A percentile compares a stretch with the other conserved stretches of the same genome.
phyloP scores from a whole-genome alignment of 2,113 vertebrate species.

The Rhinolophus sinicus region DNA sequence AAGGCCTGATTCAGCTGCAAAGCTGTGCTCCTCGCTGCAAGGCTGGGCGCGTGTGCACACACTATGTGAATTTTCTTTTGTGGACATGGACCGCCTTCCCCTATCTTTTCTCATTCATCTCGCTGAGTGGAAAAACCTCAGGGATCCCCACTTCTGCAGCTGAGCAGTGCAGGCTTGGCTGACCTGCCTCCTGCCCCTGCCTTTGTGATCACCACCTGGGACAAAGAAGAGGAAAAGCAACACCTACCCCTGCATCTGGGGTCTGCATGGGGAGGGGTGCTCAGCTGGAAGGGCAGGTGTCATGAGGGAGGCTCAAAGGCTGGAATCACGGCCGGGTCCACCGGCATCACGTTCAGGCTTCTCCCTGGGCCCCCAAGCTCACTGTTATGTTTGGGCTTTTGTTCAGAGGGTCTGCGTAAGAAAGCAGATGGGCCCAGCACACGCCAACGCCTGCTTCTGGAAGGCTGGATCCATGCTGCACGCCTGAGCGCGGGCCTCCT shows the following conservation, averaged over 20 bases:
- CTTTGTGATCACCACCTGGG: too few species aligned
- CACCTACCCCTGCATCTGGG: background rate
- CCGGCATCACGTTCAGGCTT: rapidly evolving
- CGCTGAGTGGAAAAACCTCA: rapidly evolving
- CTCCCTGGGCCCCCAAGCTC: background rate
- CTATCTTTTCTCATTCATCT: background rate
- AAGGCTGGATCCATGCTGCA: background rate
- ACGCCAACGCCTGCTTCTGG: background rate
- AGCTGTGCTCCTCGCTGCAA: background rate
- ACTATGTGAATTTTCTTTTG: background rate
- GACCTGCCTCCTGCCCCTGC: background rate
- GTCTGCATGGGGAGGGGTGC: rapidly evolving
- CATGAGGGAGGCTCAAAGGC: background rate
- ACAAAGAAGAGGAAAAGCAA: background rate
- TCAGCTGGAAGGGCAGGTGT: background rate
- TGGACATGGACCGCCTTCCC: background rate
- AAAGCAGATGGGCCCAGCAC: background rate
- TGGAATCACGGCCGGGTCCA: background rate
- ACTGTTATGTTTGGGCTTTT: background rate
- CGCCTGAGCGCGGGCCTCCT: rapidly evolving
- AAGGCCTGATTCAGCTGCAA: background rate
- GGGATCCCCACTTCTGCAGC: background rate
- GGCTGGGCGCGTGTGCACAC: rapidly evolving
- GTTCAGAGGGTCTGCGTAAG: background rate
- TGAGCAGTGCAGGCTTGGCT: background rate